Evolutionary conservation across 2,888 invertebrate genomes (phyloP).

Genomic region (Pristionchus fissidentatus): DNA sequence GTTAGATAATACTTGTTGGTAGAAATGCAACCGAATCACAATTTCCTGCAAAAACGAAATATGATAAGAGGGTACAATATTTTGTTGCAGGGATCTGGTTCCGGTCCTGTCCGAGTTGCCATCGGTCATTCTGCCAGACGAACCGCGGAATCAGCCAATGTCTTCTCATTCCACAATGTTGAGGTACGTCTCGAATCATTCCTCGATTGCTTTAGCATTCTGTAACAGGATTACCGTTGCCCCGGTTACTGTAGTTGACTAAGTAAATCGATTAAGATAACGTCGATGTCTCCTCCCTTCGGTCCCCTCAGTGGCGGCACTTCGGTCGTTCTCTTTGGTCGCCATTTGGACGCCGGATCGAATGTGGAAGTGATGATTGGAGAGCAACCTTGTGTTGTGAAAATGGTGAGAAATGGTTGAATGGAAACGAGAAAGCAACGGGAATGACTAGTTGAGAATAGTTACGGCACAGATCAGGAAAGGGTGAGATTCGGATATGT

Average conservation of each 20-base stretch:
- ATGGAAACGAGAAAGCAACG: too few species aligned
- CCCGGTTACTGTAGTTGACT: not conserved
- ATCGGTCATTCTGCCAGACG: conserved; percentile 67
- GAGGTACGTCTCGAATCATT: not conserved
- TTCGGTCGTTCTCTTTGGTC: conserved; percentile 90
- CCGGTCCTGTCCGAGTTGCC: conserved; percentile 70
- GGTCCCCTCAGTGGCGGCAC: conserved; percentile 98
- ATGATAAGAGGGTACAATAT: too few species aligned
- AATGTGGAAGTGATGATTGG: conserved; percentile 83
- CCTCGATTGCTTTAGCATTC: not conserved
- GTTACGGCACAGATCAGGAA: too few species aligned
- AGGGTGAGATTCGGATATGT: not conserved
- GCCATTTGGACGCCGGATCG: conserved; percentile 92
- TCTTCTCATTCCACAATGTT: conserved; percentile 57
- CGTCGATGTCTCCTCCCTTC: conserved; percentile 79
- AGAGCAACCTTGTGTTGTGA: conserved; percentile 88
- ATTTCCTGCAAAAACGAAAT: not conserved
- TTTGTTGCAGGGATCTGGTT: conserved; percentile 57
- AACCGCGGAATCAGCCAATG: conserved; percentile 63
- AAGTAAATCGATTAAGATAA: conserved; percentile 35
- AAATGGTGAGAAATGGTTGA: conserved; percentile 44
- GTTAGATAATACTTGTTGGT: conserved; percentile 3
- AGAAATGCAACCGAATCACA: too few species aligned
- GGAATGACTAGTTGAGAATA: too few species aligned
- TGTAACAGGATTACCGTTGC: not conserved